Base-by-base conservation (phyloP, 2,797 vertebrate genomes). In the Tapirus indicus region DNA sequence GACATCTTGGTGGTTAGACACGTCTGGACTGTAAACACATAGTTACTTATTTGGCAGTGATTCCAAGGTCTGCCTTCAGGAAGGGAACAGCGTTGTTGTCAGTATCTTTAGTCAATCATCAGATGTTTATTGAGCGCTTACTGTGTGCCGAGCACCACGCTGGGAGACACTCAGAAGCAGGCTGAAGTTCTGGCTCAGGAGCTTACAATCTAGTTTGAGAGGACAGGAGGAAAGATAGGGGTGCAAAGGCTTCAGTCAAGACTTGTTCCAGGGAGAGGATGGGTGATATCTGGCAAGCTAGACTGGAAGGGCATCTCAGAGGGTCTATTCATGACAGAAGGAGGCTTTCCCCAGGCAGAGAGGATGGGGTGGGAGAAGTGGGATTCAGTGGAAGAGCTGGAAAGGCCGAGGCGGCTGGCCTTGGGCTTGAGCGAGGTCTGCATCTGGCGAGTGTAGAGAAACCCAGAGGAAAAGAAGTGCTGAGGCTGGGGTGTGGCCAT, bases 121-220 rank as follows among this genome's bases (percentile, higher is more conserved):
- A 27, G 38, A 13, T 47, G 66, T 95, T 93, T 97, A 97, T 60
- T 97, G 92, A 89, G 75, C 29, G 44, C n/a, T 47, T 68, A 27
- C 69, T 68, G 27, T 80, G 13, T 49, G 56, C 52, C 4, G 21
- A 87, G 38, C 9, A 14, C 44, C n/a, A 29, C 21, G 49, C 49
- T 32, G 64, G 85, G 9, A 52, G 69, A 69, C 32, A 41, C 64
- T 29, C 0, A 1, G 71, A 79, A 77, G 72, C 49, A 47, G 83
- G 27, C 3, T 6, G 54, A 58, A 8, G 60, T 87, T 27, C 25
- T 44, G 47, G 68, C 79, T 94, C 62, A 41, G 56, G 68, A 72
- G 56, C 75, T 90, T 62, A 75, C 25, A 75, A 13, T 82, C 68
- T 83, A 66, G 13, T 38, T 27, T 60, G 68, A 60, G n/a, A 87